phyloP scores from a whole-genome alignment of 2,113 vertebrate genomes.

The Megaceryle torquata region DNA sequence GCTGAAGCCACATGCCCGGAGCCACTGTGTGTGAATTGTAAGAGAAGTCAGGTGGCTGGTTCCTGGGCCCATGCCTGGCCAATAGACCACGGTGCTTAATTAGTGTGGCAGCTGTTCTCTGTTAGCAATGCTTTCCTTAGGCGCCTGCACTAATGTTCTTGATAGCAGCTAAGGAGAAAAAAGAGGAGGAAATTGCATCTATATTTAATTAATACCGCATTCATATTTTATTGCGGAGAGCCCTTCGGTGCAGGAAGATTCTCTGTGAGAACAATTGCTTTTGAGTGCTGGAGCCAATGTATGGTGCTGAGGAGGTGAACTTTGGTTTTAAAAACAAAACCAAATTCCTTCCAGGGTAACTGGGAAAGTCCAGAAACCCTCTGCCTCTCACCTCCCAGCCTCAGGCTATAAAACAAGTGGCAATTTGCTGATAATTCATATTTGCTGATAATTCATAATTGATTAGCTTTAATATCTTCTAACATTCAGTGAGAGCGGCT shows the following conservation, averaged over 20 bases:
- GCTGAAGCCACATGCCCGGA: background rate
- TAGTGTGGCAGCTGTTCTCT: conserved; percentile 14
- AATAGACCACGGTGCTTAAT: background rate
- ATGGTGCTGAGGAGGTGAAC: background rate
- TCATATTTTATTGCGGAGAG: conserved; percentile 57
- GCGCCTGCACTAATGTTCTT: conserved; percentile 37
- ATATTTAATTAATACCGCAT: conserved; percentile 63
- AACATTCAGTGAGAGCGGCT: background rate
- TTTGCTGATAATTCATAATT: conserved; percentile 26
- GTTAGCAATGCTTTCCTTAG: conserved; percentile 44
- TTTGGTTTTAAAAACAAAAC: background rate
- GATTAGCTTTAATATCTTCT: background rate
- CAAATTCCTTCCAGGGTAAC: background rate
- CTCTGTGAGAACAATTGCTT: conserved; percentile 16
- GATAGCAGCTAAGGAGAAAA: conserved; percentile 42
- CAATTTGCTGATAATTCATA: conserved; percentile 15
- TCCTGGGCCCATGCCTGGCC: background rate
- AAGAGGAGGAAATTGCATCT: conserved; percentile 58
- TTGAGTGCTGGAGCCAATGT: background rate
- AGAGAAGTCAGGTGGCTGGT: background rate
- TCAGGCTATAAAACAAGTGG: background rate
- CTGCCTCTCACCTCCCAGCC: background rate
- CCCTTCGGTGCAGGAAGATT: conserved; percentile 36
- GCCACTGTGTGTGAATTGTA: accelerated
- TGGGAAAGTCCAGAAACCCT: background rate